Conservation (phyloP, 2,888 invertebrate genomes). For the Orchesella flavescens region DNA sequence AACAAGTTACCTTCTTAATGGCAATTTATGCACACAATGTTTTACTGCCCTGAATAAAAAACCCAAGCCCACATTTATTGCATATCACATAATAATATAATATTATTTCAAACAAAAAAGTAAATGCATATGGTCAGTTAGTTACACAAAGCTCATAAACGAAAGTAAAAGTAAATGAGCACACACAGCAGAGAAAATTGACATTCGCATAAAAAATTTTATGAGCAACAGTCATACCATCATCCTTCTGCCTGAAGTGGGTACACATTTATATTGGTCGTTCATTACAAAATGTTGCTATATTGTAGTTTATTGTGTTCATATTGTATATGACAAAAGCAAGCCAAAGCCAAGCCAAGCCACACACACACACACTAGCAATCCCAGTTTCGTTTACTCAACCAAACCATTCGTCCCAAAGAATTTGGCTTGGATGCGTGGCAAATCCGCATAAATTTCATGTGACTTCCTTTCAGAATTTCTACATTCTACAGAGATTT, state of each 20-base stretch:
- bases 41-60: slow-evolving; percentile 43
- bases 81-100: background rate
- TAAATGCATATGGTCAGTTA: slow-evolving; percentile 3
- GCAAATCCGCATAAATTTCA: slow-evolving; percentile 38
- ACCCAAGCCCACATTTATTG: background rate
- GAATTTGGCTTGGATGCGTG: slow-evolving; percentile 10
- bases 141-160: slow-evolving; percentile 14
- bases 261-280: background rate
- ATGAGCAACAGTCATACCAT: slow-evolving; percentile 54
- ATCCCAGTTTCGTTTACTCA: background rate
- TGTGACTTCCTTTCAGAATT: background rate
- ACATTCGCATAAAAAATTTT: slow-evolving; percentile 57
- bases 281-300: too few relatives aligned
- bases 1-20: slow-evolving; percentile 58
- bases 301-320: too few relatives aligned
- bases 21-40: slow-evolving; percentile 50
- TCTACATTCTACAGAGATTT: background rate
- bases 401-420: background rate
- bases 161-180: slow-evolving; percentile 50
- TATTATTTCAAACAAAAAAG: too few relatives aligned
- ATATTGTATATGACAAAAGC: too few relatives aligned
- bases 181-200: slow-evolving; percentile 37
- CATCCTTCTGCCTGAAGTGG: background rate
- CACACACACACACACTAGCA: background rate
- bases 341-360: too few relatives aligned